Evolutionary conservation across 2,113 vertebrate genomes (phyloP).

Genomic region (Climacteris rufus): DNA sequence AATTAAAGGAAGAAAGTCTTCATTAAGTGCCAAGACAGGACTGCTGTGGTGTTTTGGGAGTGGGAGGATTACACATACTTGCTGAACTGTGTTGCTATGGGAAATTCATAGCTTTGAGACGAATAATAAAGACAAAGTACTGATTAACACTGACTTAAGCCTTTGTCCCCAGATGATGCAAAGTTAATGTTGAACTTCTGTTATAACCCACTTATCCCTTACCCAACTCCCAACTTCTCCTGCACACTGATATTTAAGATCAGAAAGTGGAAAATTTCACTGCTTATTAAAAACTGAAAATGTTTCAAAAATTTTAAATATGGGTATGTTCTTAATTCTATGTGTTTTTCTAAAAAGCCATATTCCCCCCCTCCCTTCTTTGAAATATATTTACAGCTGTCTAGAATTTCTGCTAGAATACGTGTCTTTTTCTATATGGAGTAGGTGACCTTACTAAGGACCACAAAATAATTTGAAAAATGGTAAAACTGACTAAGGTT

Average conservation of each 20-base stretch:
- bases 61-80: neutral
- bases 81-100: neutral
- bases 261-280: neutral
- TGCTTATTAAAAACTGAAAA: neutral
- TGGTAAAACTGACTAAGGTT: neutral
- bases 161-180: neutral
- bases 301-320: neutral
- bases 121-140: neutral
- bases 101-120: neutral
- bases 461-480: neutral
- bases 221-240: neutral
- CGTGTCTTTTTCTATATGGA: neutral
- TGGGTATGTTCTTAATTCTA: neutral
- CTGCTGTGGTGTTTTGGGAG: neutral
- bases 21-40: neutral
- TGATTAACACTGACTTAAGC: neutral
- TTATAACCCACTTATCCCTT: neutral
- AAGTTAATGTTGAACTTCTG: neutral
- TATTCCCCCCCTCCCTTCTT: accelerated
- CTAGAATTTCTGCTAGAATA: neutral
- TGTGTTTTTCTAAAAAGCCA: neutral
- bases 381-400: neutral
- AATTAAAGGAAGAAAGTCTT: neutral
- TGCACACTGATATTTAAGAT: neutral
- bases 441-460: neutral